Percentiles rank a stretch among this genome's conserved stretches.
These are phyloP conservation scores for Drosophila littoralis DNA, from an alignment of 1,140 invertebrate genomes.

Conservation along the genomic window DNA sequence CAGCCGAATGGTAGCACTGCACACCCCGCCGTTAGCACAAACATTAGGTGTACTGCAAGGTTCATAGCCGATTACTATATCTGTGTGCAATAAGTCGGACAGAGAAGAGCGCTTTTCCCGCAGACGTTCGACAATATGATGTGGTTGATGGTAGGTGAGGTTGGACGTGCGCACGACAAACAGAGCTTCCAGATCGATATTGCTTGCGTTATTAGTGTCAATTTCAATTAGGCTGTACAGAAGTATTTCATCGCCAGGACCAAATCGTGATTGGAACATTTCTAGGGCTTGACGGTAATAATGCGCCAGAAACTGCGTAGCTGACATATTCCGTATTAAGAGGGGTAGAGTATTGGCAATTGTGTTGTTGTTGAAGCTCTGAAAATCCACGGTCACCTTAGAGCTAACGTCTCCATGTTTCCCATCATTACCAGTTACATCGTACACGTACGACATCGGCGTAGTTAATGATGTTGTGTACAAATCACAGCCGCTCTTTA, in stretches of 20 bases:
- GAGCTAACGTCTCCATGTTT: slow-evolving; percentile 93
- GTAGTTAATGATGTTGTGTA: slow-evolving; percentile 88
- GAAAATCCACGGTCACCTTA: slow-evolving; percentile 92
- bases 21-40: slow-evolving; percentile 91
- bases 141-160: slow-evolving; percentile 86
- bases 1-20: slow-evolving; percentile 90
- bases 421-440: slow-evolving; percentile 95
- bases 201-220: slow-evolving; percentile 83
- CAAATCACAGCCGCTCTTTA: slow-evolving; percentile 92
- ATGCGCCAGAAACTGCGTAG: slow-evolving; percentile 90
- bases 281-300: slow-evolving; percentile 91
- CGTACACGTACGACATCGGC: slow-evolving; percentile 90
- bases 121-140: slow-evolving; percentile 87
- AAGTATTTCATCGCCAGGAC: slow-evolving; percentile 87
- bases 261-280: slow-evolving; percentile 87
- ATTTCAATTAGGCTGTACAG: slow-evolving; percentile 89
- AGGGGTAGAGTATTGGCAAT: slow-evolving; percentile 93
- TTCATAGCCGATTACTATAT: slow-evolving; percentile 88
- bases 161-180: slow-evolving; percentile 86
- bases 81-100: slow-evolving; percentile 86
- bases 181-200: slow-evolving; percentile 87
- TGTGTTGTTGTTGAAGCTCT: slow-evolving; percentile 91
- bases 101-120: slow-evolving; percentile 88
- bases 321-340: slow-evolving; percentile 89
- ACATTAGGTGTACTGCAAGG: slow-evolving; percentile 86